phyloP scores from a whole-genome alignment of 2,797 vertebrate genomes.

The Sphenodon punctatus region DNA sequence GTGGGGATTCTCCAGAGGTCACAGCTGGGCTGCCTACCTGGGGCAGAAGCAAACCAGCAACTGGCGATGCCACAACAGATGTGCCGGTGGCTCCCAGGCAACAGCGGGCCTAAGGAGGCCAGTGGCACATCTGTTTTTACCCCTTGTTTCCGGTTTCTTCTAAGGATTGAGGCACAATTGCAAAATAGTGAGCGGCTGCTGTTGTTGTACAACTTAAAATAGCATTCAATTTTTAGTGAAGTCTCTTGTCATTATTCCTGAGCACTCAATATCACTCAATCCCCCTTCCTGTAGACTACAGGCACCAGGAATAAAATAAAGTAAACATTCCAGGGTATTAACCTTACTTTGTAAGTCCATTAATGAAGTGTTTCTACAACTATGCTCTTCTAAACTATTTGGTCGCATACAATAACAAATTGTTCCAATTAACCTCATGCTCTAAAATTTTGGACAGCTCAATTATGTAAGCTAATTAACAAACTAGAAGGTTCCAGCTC shows the following conservation, averaged over 20 bases:
- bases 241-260: neutral
- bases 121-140: too few relatives aligned
- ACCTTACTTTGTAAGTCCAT: conserved; percentile 4
- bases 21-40: too few relatives aligned
- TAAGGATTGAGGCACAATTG: neutral
- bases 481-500: neutral
- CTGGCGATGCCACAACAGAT: too few relatives aligned
- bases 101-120: too few relatives aligned
- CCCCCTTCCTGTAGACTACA: conserved; percentile 1
- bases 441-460: neutral
- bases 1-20: too few relatives aligned
- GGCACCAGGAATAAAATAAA: neutral
- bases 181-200: accelerated
- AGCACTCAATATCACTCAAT: neutral
- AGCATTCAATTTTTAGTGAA: neutral
- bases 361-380: neutral
- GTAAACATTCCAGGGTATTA: conserved; percentile 7
- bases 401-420: neutral
- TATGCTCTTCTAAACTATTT: neutral
- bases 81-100: too few relatives aligned
- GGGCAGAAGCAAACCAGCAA: too few relatives aligned
- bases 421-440: neutral
- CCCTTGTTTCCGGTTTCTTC: neutral
- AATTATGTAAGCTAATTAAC: neutral
- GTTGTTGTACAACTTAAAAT: neutral